Percentiles rank a stretch among this genome's conserved stretches.
Conservation (phyloP, 1,140 invertebrate species). For the Drosophila obscura region DNA sequence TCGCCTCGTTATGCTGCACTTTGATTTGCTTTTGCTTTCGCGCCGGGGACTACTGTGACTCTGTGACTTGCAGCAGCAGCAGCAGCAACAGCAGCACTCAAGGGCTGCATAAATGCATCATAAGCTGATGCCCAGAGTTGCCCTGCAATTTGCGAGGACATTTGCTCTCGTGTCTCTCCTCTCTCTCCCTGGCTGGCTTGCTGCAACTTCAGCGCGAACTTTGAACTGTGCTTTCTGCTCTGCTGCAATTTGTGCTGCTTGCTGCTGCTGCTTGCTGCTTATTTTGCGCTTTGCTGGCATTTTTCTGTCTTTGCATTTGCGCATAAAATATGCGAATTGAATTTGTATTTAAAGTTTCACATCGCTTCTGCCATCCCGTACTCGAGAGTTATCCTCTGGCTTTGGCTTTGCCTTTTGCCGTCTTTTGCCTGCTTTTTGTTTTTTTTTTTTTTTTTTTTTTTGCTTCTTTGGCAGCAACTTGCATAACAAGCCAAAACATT, state of each 20-base stretch:
- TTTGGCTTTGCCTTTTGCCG: not conserved
- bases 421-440: not conserved
- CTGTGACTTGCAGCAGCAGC: too few species aligned
- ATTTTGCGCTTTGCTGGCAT: conserved; percentile 76
- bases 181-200: conserved; percentile 35
- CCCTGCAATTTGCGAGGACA: conserved; percentile 66
- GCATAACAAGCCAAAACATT: conserved; percentile 78
- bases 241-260: conserved; percentile 66
- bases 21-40: conserved; percentile 53
- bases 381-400: too few species aligned
- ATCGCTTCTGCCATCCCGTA: conserved; percentile 33
- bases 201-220: conserved; percentile 69
- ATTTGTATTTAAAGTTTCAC: conserved; percentile 79
- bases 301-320: conserved; percentile 65
- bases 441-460: conserved; percentile 7
- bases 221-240: conserved; percentile 52
- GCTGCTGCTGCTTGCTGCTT: conserved; percentile 64
- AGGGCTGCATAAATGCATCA: conserved; percentile 77
- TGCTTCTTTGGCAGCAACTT: conserved; percentile 53
- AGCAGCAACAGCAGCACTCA: conserved; percentile 45
- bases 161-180: conserved; percentile 61
- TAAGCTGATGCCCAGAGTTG: conserved; percentile 56
- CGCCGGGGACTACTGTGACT: conserved; percentile 17
- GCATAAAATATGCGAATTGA: conserved; percentile 81
- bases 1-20: conserved; percentile 67